Percentiles rank a stretch among this genome's conserved stretches.
These are phyloP conservation scores for Panzeria rudis DNA, from an alignment of 2,888 invertebrate species.

Conservation along the genomic window DNA sequence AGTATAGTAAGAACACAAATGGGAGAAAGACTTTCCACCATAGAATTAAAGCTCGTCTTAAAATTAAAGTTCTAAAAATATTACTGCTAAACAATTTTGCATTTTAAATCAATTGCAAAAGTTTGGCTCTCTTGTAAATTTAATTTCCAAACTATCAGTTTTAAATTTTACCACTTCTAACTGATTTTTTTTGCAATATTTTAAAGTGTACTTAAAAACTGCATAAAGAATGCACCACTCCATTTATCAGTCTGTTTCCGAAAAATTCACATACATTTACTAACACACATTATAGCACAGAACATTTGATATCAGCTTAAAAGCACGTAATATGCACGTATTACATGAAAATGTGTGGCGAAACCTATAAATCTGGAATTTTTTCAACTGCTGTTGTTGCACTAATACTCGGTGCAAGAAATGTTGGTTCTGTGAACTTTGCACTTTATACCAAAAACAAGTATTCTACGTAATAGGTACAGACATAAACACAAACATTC, in stretches of 20 bases:
- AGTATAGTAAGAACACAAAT: no score
- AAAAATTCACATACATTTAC: constrained; percentile 23
- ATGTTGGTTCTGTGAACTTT: constrained; percentile 43
- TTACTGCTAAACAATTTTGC: no score
- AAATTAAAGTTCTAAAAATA: no score
- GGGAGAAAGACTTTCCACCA: no score
- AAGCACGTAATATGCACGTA: constrained; percentile 62
- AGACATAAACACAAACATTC: neutral
- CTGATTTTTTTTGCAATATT: constrained; percentile 8
- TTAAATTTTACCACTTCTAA: neutral
- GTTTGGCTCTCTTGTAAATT: neutral
- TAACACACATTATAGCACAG: neutral
- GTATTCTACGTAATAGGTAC: neutral
- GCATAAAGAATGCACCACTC: constrained; percentile 51
- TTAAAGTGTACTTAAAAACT: constrained; percentile 53
- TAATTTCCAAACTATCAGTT: neutral
- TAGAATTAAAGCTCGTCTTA: no score
- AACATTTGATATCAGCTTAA: constrained; percentile 42
- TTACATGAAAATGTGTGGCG: constrained; percentile 63
- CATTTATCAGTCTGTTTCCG: constrained; percentile 62
- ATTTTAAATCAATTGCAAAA: no score
- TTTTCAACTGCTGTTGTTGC: constrained; percentile 1
- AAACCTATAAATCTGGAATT: constrained; percentile 66
- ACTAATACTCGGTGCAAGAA: constrained; percentile 17
- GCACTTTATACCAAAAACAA: constrained; percentile 21